Percentiles rank a stretch among this genome's conserved stretches.
Conservation (phyloP, 2,888 invertebrate species). For the Dastarcus helophoroides region DNA sequence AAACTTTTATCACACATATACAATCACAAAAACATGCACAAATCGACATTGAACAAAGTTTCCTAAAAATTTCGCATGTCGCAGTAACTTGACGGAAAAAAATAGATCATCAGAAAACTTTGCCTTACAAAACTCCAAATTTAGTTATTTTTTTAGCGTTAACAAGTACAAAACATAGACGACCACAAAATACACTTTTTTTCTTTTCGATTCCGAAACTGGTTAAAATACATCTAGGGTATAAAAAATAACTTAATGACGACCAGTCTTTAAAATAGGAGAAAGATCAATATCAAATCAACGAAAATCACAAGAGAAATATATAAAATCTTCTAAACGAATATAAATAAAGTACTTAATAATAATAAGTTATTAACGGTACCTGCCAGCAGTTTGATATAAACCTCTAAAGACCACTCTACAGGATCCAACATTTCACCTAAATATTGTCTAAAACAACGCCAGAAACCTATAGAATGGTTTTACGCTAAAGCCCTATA, state of each 20-base stretch:
- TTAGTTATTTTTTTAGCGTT: slow-evolving; percentile 13
- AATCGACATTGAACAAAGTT: slow-evolving; percentile 24
- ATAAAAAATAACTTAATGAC: slow-evolving; percentile 2
- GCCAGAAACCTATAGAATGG: too few species aligned
- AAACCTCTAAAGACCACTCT: too few species aligned
- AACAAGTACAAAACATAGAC: slow-evolving; percentile 16
- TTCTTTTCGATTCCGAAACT: slow-evolving; percentile 5
- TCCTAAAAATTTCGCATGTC: slow-evolving; percentile 8
- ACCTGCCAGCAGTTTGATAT: too few species aligned
- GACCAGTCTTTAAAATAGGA: slow-evolving; percentile 11
- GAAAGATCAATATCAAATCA: background rate
- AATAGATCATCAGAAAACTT: slow-evolving; percentile 10
- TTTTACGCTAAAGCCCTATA: too few species aligned
- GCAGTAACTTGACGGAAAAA: background rate
- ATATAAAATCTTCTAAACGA: background rate
- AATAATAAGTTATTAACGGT: too few species aligned
- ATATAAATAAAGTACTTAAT: background rate
- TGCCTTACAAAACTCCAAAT: slow-evolving; percentile 12
- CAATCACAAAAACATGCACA: slow-evolving; percentile 33
- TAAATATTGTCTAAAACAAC: too few species aligned
- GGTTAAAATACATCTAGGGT: slow-evolving; percentile 8
- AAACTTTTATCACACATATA: slow-evolving; percentile 34
- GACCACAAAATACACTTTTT: slow-evolving; percentile 18
- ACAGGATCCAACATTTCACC: too few species aligned
- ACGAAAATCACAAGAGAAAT: background rate